phyloP scores from a whole-genome alignment of 2,888 invertebrate species.

The Aleiodes testaceus region DNA sequence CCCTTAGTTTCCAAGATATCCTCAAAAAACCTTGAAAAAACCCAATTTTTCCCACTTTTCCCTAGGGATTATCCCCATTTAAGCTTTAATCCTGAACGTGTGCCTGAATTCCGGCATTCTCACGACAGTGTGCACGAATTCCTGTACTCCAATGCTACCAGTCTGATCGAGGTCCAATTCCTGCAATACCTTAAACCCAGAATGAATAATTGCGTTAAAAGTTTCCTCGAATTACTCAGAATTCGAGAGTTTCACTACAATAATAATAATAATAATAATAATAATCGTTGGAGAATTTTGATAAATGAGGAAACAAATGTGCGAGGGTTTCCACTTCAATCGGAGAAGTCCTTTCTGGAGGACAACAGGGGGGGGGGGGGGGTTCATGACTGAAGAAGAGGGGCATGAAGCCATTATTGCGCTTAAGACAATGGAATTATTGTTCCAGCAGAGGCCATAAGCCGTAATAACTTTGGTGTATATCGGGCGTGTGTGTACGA shows the following conservation, averaged over 20 bases:
- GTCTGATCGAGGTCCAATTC: conserved; percentile 78
- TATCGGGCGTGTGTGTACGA: conserved; percentile 32
- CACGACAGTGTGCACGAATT: conserved; percentile 78
- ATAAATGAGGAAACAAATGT: conserved; percentile 6
- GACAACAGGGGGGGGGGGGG: not conserved
- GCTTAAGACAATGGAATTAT: conserved; percentile 52
- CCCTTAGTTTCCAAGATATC: too few species aligned
- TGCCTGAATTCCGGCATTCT: conserved; percentile 79
- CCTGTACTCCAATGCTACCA: conserved; percentile 76
- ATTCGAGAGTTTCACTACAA: not conserved
- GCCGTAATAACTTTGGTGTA: conserved; percentile 49
- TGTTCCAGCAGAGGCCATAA: conserved; percentile 46
- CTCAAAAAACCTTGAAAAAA: too few species aligned
- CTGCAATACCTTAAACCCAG: conserved; percentile 74
- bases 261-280: too few species aligned
- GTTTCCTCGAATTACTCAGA: not conserved
- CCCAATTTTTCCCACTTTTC: too few species aligned
- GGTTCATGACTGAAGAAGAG: conserved; percentile 10
- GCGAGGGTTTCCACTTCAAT: not conserved
- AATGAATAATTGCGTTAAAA: conserved; percentile 17
- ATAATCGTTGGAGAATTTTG: conserved; percentile 18
- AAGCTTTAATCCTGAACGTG: conserved; percentile 75
- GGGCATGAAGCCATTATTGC: conserved; percentile 17
- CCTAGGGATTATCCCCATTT: not conserved
- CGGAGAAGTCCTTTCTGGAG: not conserved